These are phyloP conservation scores for Cantharis lateralis DNA, from an alignment of 2,888 invertebrate species.

Conservation along the genomic window DNA sequence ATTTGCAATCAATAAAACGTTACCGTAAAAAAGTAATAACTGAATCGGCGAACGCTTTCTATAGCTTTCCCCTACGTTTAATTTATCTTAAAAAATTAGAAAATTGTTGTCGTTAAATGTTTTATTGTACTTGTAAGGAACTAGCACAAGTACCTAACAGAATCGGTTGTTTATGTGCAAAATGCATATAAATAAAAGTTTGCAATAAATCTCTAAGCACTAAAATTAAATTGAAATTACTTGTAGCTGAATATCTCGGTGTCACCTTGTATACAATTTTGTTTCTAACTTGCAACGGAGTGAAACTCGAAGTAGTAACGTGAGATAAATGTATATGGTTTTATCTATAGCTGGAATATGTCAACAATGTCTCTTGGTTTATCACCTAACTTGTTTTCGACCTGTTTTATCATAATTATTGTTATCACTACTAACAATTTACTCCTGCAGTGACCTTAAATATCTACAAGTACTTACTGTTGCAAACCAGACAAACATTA, in stretches of 20 bases:
- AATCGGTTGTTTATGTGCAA: background rate
- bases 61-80: background rate
- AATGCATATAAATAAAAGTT: background rate
- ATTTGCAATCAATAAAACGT: background rate
- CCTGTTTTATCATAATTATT: background rate
- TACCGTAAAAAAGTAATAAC: background rate
- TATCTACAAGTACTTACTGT: background rate
- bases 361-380: background rate
- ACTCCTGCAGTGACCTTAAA: background rate
- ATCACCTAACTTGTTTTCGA: background rate
- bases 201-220: background rate
- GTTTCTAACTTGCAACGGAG: background rate
- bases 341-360: background rate
- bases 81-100: conserved; percentile 2
- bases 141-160: background rate
- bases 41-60: background rate
- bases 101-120: background rate
- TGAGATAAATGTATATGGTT: background rate
- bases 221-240: background rate
- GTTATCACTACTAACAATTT: background rate
- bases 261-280: background rate
- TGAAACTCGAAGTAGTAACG: background rate
- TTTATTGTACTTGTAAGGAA: background rate
- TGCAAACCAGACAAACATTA: background rate
- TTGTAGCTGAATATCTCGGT: background rate